Evolutionary conservation across 2,113 vertebrate genomes (phyloP).

Genomic region (Melanotaenia duboulayi): DNA sequence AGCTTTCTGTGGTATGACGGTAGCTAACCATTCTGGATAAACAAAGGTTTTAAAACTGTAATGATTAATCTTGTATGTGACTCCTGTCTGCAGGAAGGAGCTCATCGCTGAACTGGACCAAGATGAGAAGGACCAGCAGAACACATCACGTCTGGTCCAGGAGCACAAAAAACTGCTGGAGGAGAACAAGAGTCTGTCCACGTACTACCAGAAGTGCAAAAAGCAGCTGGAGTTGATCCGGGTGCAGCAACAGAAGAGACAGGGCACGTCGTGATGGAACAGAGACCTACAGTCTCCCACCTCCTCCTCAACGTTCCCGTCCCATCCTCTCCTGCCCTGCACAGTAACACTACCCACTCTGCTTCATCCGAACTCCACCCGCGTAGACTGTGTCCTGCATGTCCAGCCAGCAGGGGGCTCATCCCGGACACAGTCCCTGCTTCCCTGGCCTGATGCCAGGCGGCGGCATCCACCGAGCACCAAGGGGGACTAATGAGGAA

Average conservation of each 20-base stretch:
- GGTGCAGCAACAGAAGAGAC: conserved; percentile 97
- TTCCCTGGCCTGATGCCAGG: too few species aligned
- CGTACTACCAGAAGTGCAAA: conserved; percentile 98
- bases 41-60: too few species aligned
- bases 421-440: too few species aligned
- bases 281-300: conserved; percentile 25
- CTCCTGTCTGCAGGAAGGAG: conserved; percentile 86
- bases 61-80: too few species aligned
- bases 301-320: conserved; percentile 10
- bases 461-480: too few species aligned
- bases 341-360: conserved; percentile 70
- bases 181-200: conserved; percentile 99
- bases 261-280: conserved; percentile 94
- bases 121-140: conserved; percentile 99
- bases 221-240: conserved; percentile 98
- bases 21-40: too few species aligned
- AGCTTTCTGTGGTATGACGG: too few species aligned
- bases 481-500: too few species aligned
- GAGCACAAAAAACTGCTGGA: conserved; percentile 99
- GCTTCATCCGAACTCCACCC: neutral
- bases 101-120: conserved; percentile 98
- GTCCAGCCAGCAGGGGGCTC: conserved; percentile 10
- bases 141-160: conserved; percentile 97
- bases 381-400: conserved; percentile 68
- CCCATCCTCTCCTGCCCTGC: conserved; percentile 37